Evolutionary conservation across 2,888 invertebrate genomes (phyloP).

Genomic region (Caradrina kadenii): DNA sequence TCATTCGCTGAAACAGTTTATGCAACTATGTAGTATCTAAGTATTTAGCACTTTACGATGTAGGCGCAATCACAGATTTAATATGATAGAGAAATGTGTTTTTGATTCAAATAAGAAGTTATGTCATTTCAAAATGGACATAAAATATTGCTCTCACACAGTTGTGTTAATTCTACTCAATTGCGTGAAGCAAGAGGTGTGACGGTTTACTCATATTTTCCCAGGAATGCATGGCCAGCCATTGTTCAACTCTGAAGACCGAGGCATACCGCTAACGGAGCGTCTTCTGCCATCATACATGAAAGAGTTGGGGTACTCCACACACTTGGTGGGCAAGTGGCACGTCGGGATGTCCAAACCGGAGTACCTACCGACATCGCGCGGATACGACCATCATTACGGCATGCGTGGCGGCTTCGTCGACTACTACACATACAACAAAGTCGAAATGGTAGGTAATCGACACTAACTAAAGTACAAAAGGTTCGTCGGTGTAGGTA

Average conservation of each 20-base stretch:
- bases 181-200: constrained; percentile 13
- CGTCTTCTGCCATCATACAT: constrained; percentile 92
- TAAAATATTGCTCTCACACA: constrained; percentile 16
- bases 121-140: constrained; percentile 10
- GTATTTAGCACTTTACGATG: background rate
- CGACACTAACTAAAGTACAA: constrained; percentile 26
- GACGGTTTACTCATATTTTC: constrained; percentile 48
- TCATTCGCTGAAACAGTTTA: background rate
- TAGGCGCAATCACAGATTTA: background rate
- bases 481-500: constrained; percentile 34
- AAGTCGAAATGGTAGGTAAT: constrained; percentile 82
- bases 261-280: constrained; percentile 88
- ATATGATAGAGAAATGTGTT: background rate
- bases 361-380: constrained; percentile 93
- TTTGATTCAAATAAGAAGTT: background rate
- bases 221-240: constrained; percentile 87
- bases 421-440: constrained; percentile 92
- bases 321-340: constrained; percentile 97
- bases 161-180: constrained; percentile 11
- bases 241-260: constrained; percentile 83
- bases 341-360: constrained; percentile 94
- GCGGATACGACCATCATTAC: constrained; percentile 95
- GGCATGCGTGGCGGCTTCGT: constrained; percentile 94
- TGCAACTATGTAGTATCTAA: background rate
- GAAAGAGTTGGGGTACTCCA: constrained; percentile 93